Evolutionary conservation across 2,888 invertebrate species (phyloP).

Genomic region (Gisinianus flammeolus): DNA sequence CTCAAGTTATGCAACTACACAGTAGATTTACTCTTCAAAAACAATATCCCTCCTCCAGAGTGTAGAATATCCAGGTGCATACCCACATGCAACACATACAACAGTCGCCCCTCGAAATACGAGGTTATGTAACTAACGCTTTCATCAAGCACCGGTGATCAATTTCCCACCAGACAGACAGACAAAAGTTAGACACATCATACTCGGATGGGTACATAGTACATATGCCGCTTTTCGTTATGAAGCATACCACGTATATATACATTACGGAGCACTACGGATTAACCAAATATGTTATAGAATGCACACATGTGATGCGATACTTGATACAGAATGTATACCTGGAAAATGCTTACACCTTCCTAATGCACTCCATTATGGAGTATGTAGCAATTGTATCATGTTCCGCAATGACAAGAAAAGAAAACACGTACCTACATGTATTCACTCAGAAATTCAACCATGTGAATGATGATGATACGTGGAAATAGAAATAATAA

Average conservation of each 20-base stretch:
- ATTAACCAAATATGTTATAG: not conserved
- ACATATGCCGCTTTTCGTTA: too few species aligned
- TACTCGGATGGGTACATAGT: too few species aligned
- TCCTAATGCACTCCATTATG: too few species aligned
- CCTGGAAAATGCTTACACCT: not conserved
- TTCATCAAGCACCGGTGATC: conserved; percentile 44
- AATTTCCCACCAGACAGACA: conserved; percentile 39
- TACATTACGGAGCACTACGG: not conserved
- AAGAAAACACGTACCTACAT: not conserved
- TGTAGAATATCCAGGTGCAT: conserved; percentile 23
- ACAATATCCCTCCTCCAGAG: conserved; percentile 6
- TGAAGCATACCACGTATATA: not conserved
- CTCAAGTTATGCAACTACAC: not conserved
- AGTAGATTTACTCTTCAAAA: conserved; percentile 8
- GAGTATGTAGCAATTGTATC: conserved; percentile 4
- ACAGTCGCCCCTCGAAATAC: not conserved
- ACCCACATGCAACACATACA: conserved; percentile 20
- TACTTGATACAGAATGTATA: not conserved
- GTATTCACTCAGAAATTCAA: not conserved
- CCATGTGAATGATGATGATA: conserved; percentile 35
- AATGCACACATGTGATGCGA: not conserved
- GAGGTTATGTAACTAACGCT: conserved; percentile 30
- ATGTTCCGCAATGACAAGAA: conserved; percentile 21
- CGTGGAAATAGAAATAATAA: conserved; percentile 11
- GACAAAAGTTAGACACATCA: conserved; percentile 6